A percentile compares a stretch with the other conserved stretches of the same genome.
phyloP scores from a whole-genome alignment of 2,113 vertebrate genomes.

The Poeciliopsis occidentalis region DNA sequence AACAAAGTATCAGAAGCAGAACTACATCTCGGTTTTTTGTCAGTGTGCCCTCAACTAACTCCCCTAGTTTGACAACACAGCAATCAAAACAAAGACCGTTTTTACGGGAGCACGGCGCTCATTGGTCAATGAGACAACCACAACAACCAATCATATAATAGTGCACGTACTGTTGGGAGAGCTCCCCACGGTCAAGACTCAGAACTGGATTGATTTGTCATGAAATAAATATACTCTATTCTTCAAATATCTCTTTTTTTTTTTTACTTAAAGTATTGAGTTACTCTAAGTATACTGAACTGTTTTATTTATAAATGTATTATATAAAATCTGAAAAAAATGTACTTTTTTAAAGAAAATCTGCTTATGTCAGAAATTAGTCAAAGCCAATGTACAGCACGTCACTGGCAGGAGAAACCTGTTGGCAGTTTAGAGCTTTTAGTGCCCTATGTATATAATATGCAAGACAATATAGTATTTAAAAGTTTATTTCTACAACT shows the following conservation, averaged over 20 bases:
- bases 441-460: background rate
- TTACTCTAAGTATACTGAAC: background rate
- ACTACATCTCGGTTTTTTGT: background rate
- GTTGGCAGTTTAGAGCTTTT: background rate
- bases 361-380: too few relatives aligned
- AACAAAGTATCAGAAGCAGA: background rate
- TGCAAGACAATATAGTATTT: background rate
- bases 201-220: too few relatives aligned
- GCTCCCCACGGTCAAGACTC: too few relatives aligned
- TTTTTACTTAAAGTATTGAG: too few relatives aligned
- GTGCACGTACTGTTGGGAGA: constrained; percentile 15
- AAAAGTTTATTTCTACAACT: too few relatives aligned
- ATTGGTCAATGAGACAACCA: constrained; percentile 30
- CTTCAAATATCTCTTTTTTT: too few relatives aligned
- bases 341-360: too few relatives aligned
- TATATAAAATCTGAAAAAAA: background rate
- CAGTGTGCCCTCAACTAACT: background rate
- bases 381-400: too few relatives aligned
- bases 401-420: background rate
- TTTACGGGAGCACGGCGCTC: background rate
- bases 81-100: background rate
- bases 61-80: background rate
- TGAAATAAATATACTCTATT: too few relatives aligned
- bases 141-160: constrained; percentile 44
- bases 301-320: background rate